Evolutionary conservation across 1,140 invertebrate species (phyloP).

Genomic region (Danaus plexippus): DNA sequence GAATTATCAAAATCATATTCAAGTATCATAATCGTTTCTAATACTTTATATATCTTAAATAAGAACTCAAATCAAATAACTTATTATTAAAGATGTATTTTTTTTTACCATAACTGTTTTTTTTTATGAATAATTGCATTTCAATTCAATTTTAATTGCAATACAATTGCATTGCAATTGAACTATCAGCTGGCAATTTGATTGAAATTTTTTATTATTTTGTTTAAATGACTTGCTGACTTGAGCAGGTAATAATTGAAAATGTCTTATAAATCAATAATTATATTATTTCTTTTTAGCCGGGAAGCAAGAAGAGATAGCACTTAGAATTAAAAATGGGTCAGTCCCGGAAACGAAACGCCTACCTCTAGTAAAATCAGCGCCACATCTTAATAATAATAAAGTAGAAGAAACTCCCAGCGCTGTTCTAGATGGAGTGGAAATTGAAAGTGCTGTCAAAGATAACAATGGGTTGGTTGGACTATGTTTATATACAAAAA

Average conservation of each 20-base stretch:
- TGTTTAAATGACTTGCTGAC: too few species aligned
- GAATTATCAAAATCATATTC: too few species aligned
- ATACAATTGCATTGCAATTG: too few species aligned
- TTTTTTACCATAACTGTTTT: conserved; percentile 11
- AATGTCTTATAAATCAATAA: not conserved
- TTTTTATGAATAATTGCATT: conserved; percentile 17
- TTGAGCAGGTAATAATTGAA: too few species aligned
- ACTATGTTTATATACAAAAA: too few species aligned
- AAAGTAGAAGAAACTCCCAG: conserved; percentile 16
- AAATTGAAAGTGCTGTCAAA: conserved; percentile 21
- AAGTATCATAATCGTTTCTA: too few species aligned
- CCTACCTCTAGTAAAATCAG: conserved; percentile 49
- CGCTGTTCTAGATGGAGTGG: conserved; percentile 22
- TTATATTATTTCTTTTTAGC: conserved; percentile 13
- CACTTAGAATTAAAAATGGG: conserved; percentile 24
- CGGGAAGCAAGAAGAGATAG: conserved; percentile 24
- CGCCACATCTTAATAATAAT: conserved; percentile 56
- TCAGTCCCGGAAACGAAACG: conserved; percentile 34
- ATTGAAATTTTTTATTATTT: too few species aligned
- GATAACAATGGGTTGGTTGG: conserved; percentile 21
- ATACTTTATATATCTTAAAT: too few species aligned
- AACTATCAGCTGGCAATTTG: too few species aligned
- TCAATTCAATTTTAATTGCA: not conserved
- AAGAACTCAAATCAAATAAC: too few species aligned
- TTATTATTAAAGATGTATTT: too few species aligned